phyloP scores from a whole-genome alignment of 2,797 vertebrate genomes.

The Melanogrammus aeglefinus region DNA sequence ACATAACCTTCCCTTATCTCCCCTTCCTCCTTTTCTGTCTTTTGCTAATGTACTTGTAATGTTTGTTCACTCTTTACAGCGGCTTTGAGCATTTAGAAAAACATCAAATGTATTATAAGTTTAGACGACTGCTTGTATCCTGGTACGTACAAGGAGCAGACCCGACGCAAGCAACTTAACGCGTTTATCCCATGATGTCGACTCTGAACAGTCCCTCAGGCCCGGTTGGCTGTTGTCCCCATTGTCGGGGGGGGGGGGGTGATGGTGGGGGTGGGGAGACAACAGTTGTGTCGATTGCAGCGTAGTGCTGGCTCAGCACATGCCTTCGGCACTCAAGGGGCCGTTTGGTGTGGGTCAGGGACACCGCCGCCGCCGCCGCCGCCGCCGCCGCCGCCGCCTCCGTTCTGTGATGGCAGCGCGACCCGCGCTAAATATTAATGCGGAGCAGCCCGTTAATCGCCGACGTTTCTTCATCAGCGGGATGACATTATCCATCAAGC shows the following conservation, averaged over 20 bases:
- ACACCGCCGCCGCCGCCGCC: conserved; percentile 39
- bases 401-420: conserved; percentile 40
- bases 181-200: too few species aligned
- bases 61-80: too few species aligned
- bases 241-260: conserved; percentile 26
- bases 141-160: too few species aligned
- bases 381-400: conserved; percentile 52
- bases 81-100: too few species aligned
- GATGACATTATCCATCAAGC: conserved; percentile 65
- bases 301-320: conserved; percentile 58
- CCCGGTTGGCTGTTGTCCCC: too few species aligned
- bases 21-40: too few species aligned
- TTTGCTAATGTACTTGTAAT: too few species aligned
- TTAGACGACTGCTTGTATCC: too few species aligned
- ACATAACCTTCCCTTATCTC: too few species aligned
- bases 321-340: conserved; percentile 68
- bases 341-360: conserved; percentile 67
- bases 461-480: conserved; percentile 68
- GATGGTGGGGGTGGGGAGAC: conserved; percentile 36
- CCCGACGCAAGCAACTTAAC: too few species aligned
- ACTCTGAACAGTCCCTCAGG: too few species aligned
- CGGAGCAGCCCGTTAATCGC: conserved; percentile 50
- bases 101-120: too few species aligned
- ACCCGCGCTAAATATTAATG: conserved; percentile 72
- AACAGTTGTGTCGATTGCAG: conserved; percentile 43